These are phyloP conservation scores for Megaleporinus macrocephalus DNA, from an alignment of 2,113 vertebrate genomes.

Conservation along the genomic window DNA sequence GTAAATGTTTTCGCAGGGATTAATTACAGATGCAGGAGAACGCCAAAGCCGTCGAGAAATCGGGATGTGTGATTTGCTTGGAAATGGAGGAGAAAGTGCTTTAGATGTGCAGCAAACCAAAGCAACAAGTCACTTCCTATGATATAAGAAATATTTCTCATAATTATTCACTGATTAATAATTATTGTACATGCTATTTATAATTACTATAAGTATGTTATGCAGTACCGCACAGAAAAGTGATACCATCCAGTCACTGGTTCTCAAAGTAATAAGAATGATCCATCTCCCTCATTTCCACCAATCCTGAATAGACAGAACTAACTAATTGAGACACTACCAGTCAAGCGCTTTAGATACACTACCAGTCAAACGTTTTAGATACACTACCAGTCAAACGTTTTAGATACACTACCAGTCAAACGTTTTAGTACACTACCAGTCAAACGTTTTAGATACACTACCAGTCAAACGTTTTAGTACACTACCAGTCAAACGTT, in stretches of 20 bases:
- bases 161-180: background rate
- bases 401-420: too few relatives aligned
- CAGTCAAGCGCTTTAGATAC: too few relatives aligned
- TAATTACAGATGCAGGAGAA: conserved; percentile 49
- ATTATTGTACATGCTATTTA: too few relatives aligned
- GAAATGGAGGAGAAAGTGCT: background rate
- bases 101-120: background rate
- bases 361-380: too few relatives aligned
- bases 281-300: background rate
- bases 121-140: background rate
- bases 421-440: too few relatives aligned
- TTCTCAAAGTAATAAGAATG: conserved; percentile 18
- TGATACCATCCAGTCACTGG: background rate
- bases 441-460: too few relatives aligned
- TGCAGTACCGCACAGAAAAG: background rate
- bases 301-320: conserved; percentile 16
- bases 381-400: too few relatives aligned
- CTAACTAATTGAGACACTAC: conserved; percentile 45
- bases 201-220: background rate
- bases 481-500: too few relatives aligned
- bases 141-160: background rate
- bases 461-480: too few relatives aligned
- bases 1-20: conserved; percentile 49
- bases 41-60: conserved; percentile 9
- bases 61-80: conserved; percentile 27